Evolutionary conservation across 2,113 vertebrate species (phyloP), one percentile per base, ranked within the genome.

Genomic region (Trogon surrucura): DNA sequence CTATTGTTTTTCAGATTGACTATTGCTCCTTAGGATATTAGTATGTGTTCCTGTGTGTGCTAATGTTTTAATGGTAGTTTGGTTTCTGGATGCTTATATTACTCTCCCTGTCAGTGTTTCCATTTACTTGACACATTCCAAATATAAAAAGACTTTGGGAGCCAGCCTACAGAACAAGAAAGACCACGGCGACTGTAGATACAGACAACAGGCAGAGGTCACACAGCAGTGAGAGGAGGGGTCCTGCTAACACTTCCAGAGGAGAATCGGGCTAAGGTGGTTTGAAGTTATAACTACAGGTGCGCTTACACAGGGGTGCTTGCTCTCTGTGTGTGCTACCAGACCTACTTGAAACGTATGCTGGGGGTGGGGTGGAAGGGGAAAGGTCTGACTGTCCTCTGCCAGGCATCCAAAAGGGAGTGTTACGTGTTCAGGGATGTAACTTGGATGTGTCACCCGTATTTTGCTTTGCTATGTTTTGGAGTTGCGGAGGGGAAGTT

Each of bases 1-100:
- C 91, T 26, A 23, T 88, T 95, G 86, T 91, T 95, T 88, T 85
- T 70, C 41, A 85, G 53, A 61, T 51, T 89, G 88, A 80, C 80
- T 82, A 2, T 19, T 4, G 6, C 38, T 95, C 54, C 77, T 70
- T 16, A 44, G 72, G 64, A 64, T 73, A 73, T 80, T 56, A 69
- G 83, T 13, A 1, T 44, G 65, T 87, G 77, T 48, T 29, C 41
- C 50, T 61, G 18, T 7, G 32, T 45, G 54, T 73, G 75, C 66
- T 84, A 21, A 51, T 45, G 65, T 65, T 93, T 88, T 61, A 80
- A 64, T 29, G 27, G 75, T 15, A 30, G 58, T 48, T 93, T 61
- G 70, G 56, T n/a, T 71, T 60, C 73, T 21, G 5, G 22, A 29
- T 51, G 57, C 80, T 86, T 67, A 38, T 81, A 81, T 86, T 79